Conservation (phyloP, 1,140 invertebrate genomes). For the Carcinoscorpius rotundicauda region DNA sequence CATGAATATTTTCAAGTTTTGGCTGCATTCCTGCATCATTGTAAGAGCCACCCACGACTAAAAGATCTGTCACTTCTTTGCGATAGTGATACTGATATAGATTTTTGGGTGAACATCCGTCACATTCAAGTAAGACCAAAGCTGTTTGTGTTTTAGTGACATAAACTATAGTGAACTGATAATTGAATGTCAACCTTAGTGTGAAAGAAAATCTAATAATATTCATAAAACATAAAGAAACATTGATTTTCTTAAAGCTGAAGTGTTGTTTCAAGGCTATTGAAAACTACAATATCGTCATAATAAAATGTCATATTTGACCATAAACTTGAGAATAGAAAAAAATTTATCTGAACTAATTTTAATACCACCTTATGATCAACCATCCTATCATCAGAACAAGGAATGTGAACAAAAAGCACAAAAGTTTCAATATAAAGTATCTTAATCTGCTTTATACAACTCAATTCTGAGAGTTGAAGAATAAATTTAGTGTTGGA, state of each 20-base stretch:
- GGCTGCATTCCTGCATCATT: slow-evolving; percentile 45
- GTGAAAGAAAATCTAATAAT: background rate
- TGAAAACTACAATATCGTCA: no score
- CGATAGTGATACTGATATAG: slow-evolving; percentile 63
- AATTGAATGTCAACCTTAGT: background rate
- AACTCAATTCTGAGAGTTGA: no score
- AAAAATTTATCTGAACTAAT: no score
- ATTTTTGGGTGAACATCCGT: slow-evolving; percentile 87
- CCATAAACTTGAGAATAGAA: no score
- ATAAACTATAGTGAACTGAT: slow-evolving; percentile 4
- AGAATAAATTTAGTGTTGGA: no score
- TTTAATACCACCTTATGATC: no score
- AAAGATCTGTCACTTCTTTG: slow-evolving; percentile 57
- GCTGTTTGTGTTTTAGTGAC: slow-evolving; percentile 13
- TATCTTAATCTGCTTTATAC: no score
- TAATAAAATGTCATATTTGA: no score
- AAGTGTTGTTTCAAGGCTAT: no score
- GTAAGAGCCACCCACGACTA: slow-evolving; percentile 46
- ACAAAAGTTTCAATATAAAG: no score
- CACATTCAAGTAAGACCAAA: slow-evolving; percentile 46
- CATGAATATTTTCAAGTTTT: slow-evolving; percentile 64
- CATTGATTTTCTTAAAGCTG: background rate
- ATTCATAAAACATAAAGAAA: background rate
- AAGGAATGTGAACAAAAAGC: no score
- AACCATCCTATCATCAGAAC: no score